phyloP scores from a whole-genome alignment of 2,888 invertebrate species.

The Zhuqinia jingwanae region DNA sequence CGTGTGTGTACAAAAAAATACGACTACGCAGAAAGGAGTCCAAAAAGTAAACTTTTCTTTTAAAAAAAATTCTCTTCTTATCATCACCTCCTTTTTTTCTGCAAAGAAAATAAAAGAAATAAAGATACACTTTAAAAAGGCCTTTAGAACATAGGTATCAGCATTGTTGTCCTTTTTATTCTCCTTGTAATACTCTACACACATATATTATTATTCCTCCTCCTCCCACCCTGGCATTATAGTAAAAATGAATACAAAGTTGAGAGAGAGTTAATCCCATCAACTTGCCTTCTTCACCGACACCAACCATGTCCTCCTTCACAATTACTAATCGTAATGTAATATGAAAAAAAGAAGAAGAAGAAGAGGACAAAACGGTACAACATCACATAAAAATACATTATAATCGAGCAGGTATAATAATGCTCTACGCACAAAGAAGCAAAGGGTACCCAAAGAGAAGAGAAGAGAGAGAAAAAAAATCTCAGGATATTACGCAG shows the following conservation, averaged over 20 bases:
- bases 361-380: slow-evolving; percentile 6
- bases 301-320: slow-evolving; percentile 31
- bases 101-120: not conserved
- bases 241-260: no score
- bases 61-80: slow-evolving; percentile 8
- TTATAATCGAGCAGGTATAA: not conserved
- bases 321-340: slow-evolving; percentile 49
- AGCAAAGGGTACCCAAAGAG: slow-evolving; percentile 7
- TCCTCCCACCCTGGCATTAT: no score
- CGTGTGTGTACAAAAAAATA: not conserved
- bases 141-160: no score
- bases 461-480: no score
- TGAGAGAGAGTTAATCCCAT: slow-evolving; percentile 57
- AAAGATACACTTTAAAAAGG: slow-evolving; percentile 19
- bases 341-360: no score
- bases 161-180: not conserved
- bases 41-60: not conserved
- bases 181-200: not conserved
- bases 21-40: not conserved
- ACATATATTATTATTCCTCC: no score
- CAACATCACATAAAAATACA: not conserved
- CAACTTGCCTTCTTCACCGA: slow-evolving; percentile 40
- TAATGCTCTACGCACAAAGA: no score
- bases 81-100: slow-evolving; percentile 18
- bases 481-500: not conserved